Base-by-base conservation (phyloP, 2,888 invertebrate genomes). In the Dascillus cervinus region DNA sequence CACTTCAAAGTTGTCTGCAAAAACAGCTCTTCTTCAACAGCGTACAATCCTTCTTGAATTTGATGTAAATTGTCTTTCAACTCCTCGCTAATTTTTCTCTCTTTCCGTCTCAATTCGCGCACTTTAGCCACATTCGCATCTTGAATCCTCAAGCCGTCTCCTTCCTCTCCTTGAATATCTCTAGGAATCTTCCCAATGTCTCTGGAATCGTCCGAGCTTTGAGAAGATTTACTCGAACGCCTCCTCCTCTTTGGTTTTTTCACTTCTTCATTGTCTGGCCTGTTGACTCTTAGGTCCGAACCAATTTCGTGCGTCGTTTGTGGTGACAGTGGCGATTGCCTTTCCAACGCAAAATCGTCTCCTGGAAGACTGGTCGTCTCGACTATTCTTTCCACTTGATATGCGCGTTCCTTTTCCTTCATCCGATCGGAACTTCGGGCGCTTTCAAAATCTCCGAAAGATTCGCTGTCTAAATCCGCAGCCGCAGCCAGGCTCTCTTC, bases 401-500 rank as follows among this genome's bases (percentile, higher is more conserved):
- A 60, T 2, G 62, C 63, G 26, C 49, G 48, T 8, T 60, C 55
- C 30, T 53, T 44, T 29, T 58, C 51, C 5, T 43, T 43, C 3
- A 42, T 52, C 53, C 69, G 72, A 10, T 65, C 69, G 6, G 70
- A 75, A 57, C 76, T 74, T 41, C 70, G 69, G 0, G 80, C 79
- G 53, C 80, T 80, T 13, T 76, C 80, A 62, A 73, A 82, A 48
- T 75, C 77, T 37, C 75, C 60, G 37, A 76, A 78, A 21, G 79
- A 79, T 49, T 77, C 77, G 9, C 66, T 61, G 46, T 73, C 73
- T 11, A 77, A 69, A 29, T 79, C 78, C 28, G 75, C 72, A 31
- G 58, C 58, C 3, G 55, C 61, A 2, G 58, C 60, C 23, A 64
- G 40, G 38, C 62, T 64, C 26, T 73, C 74, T 44, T 67, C 72